phyloP scores from a whole-genome alignment of 2,797 vertebrate species.

The Mallotus villosus region DNA sequence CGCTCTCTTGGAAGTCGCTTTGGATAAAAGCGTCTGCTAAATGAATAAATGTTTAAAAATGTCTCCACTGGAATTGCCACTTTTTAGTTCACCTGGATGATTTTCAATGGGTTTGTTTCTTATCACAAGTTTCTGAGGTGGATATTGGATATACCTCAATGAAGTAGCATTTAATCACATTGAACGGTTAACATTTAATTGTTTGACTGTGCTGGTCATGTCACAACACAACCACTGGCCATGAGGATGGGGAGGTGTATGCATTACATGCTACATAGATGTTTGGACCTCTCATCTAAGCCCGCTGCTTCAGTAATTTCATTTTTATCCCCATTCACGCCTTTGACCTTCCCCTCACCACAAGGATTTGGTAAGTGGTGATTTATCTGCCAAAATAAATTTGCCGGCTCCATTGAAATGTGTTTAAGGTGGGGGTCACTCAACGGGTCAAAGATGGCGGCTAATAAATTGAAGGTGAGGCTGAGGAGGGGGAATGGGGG shows the following conservation, averaged over 20 bases:
- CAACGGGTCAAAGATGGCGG: slow-evolving; percentile 69
- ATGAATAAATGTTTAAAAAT: too few species aligned
- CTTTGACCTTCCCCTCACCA: slow-evolving; percentile 68
- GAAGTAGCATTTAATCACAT: too few species aligned
- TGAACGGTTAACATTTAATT: too few species aligned
- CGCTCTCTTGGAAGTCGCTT: too few species aligned
- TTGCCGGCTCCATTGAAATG: slow-evolving; percentile 71
- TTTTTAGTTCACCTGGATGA: background rate
- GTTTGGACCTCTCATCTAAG: slow-evolving; percentile 36
- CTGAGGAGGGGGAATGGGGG: background rate
- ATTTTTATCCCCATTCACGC: slow-evolving; percentile 62
- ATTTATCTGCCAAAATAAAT: slow-evolving; percentile 78
- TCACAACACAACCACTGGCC: background rate
- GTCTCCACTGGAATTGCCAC: background rate
- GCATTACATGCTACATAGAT: slow-evolving; percentile 32
- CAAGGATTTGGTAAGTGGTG: slow-evolving; percentile 66
- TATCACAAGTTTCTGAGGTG: too few species aligned
- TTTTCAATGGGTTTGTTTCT: background rate
- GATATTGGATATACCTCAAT: too few species aligned
- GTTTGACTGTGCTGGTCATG: too few species aligned
- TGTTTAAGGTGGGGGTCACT: slow-evolving; percentile 70
- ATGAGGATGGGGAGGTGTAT: slow-evolving; percentile 4
- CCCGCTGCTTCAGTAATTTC: slow-evolving; percentile 56
- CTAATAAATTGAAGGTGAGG: slow-evolving; percentile 67
- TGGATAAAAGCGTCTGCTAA: too few species aligned